phyloP scores from a whole-genome alignment of 37 sponge, comb jelly and placozoan genomes.

The Haliclona indistincta region DNA sequence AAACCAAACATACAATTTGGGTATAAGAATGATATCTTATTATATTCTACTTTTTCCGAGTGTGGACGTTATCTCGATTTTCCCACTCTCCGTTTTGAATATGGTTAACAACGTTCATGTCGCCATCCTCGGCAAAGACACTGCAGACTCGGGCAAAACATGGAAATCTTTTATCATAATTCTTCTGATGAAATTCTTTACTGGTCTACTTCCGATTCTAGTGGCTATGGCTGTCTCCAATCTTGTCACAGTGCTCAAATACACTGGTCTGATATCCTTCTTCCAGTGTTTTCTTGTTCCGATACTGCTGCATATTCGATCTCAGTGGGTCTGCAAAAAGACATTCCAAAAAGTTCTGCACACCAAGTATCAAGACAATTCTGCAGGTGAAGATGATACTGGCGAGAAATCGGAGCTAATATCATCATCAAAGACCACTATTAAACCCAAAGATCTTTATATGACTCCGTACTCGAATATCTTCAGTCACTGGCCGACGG shows the following conservation, averaged over 20 bases:
- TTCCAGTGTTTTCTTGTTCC: constrained; percentile 66
- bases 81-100: constrained; percentile 52
- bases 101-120: constrained; percentile 73
- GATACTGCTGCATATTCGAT: neutral
- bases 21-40: constrained; percentile 61
- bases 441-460: too few species aligned
- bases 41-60: constrained; percentile 82
- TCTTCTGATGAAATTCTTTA: constrained; percentile 37
- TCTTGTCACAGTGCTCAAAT: constrained; percentile 75
- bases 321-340: constrained; percentile 9
- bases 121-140: constrained; percentile 51
- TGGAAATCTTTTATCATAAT: constrained; percentile 18
- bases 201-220: constrained; percentile 61
- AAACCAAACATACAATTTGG: too few species aligned
- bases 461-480: constrained; percentile 58
- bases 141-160: neutral
- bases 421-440: too few species aligned
- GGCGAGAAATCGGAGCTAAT: too few species aligned
- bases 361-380: too few species aligned
- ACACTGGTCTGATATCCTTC: constrained; percentile 74
- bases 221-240: constrained; percentile 76
- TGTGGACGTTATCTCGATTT: constrained; percentile 77
- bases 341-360: too few species aligned
- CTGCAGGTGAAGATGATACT: too few species aligned
- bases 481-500: too few species aligned